Percentiles rank a stretch among this genome's conserved stretches.
These are phyloP conservation scores for Caligus rogercresseyi DNA, from an alignment of 1,140 invertebrate genomes.

Conservation along the genomic window DNA sequence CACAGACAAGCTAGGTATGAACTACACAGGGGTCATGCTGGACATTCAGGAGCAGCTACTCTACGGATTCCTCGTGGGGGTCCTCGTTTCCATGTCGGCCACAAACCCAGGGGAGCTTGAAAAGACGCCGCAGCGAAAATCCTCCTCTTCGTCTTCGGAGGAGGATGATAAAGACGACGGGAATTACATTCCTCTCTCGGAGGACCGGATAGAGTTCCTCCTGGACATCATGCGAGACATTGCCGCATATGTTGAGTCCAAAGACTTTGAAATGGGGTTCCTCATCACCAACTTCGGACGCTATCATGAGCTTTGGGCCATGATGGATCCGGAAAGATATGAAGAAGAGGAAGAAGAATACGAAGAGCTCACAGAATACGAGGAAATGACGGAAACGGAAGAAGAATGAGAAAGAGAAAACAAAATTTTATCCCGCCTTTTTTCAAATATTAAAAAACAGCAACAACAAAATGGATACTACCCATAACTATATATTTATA, in stretches of 20 bases:
- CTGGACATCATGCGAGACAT: constrained; percentile 19
- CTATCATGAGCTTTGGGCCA: constrained; percentile 18
- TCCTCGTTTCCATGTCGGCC: constrained; percentile 16
- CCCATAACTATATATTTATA: too few species aligned
- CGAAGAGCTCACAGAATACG: not conserved
- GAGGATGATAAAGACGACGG: not conserved
- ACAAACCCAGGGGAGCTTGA: constrained; percentile 5
- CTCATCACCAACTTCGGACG: constrained; percentile 16
- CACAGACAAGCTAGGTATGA: constrained; percentile 12
- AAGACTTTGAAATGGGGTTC: constrained; percentile 18
- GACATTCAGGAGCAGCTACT: constrained; percentile 15
- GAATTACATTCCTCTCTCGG: not conserved
- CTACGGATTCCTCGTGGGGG: constrained; percentile 18
- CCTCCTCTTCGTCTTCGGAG: not conserved
- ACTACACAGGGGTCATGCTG: not conserved
- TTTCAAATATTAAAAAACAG: too few species aligned
- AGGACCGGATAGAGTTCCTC: constrained; percentile 8
- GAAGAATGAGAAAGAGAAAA: not conserved
- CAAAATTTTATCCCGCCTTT: too few species aligned
- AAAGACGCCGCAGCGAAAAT: not conserved
- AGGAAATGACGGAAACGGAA: not conserved
- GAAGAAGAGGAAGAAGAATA: constrained; percentile 3
- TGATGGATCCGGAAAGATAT: constrained; percentile 5
- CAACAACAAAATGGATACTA: too few species aligned
- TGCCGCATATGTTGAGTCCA: constrained; percentile 16